Percentiles rank a stretch among this genome's conserved stretches.
Evolutionary conservation across 2,113 vertebrate genomes (phyloP).

Genomic region (human): DNA sequence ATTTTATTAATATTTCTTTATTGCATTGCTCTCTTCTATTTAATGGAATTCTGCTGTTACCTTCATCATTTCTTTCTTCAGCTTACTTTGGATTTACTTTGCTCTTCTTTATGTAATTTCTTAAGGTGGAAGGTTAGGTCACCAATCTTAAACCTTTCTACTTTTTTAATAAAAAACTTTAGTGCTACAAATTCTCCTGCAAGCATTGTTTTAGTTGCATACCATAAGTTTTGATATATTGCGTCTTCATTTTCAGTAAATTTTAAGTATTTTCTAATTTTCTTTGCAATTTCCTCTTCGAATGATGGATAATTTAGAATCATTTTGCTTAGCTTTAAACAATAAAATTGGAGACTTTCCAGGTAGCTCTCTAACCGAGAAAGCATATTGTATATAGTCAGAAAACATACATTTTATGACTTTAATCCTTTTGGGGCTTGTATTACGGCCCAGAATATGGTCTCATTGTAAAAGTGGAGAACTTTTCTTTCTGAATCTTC

Average conservation of each 20-base stretch:
- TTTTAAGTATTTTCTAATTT: neutral
- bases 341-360: neutral
- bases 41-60: neutral
- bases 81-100: neutral
- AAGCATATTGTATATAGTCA: neutral
- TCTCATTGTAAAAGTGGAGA: neutral
- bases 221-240: neutral
- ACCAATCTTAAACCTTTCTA: conserved; percentile 1
- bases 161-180: neutral
- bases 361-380: neutral
- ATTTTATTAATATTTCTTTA: neutral
- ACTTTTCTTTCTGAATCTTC: neutral
- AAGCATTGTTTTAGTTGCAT: neutral
- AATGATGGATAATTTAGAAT: neutral
- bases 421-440: neutral
- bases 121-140: neutral
- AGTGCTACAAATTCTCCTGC: neutral
- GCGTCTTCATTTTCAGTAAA: neutral
- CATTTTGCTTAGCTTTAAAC: neutral
- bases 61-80: neutral
- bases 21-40: neutral
- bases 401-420: neutral
- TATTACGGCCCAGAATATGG: neutral
- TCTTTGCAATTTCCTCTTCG: neutral
- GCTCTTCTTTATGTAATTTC: conserved; percentile 4